Evolutionary conservation across 2,888 invertebrate species (phyloP).

Genomic region (Sinhomidia bicolor): DNA sequence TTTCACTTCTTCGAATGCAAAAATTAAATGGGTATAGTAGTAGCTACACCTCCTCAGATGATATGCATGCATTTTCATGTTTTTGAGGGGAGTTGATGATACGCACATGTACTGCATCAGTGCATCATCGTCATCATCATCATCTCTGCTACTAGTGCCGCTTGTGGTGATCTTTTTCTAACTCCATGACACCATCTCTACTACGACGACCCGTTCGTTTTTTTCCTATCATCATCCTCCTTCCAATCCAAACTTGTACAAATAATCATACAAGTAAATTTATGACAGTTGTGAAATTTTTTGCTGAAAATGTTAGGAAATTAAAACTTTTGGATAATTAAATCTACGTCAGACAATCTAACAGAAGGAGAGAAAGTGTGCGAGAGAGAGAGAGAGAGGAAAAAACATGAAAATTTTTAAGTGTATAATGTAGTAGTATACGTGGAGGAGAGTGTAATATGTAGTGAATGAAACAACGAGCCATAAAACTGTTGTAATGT

Average conservation of each 20-base stretch:
- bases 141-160: constrained; percentile 44
- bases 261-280: constrained; percentile 60
- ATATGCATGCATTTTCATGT: constrained; percentile 13
- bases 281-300: constrained; percentile 74
- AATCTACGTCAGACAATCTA: constrained; percentile 68
- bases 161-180: constrained; percentile 4
- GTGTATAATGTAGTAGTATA: constrained; percentile 32
- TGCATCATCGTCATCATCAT: neutral
- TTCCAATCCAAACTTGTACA: constrained; percentile 20
- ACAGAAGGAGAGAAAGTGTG: neutral
- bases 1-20: neutral
- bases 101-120: neutral
- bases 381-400: too few relatives aligned
- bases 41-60: too few relatives aligned
- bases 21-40: neutral
- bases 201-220: neutral
- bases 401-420: neutral
- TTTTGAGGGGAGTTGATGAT: constrained; percentile 36
- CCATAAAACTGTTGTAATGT: constrained; percentile 71
- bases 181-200: neutral
- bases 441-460: too few relatives aligned
- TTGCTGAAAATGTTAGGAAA: constrained; percentile 70
- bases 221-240: constrained; percentile 39
- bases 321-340: constrained; percentile 75
- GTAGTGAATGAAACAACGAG: constrained; percentile 8